Evolutionary conservation across 2,797 vertebrate species (phyloP), one percentile per base, ranked within the genome.

Genomic region (Sebastes oblongus): DNA sequence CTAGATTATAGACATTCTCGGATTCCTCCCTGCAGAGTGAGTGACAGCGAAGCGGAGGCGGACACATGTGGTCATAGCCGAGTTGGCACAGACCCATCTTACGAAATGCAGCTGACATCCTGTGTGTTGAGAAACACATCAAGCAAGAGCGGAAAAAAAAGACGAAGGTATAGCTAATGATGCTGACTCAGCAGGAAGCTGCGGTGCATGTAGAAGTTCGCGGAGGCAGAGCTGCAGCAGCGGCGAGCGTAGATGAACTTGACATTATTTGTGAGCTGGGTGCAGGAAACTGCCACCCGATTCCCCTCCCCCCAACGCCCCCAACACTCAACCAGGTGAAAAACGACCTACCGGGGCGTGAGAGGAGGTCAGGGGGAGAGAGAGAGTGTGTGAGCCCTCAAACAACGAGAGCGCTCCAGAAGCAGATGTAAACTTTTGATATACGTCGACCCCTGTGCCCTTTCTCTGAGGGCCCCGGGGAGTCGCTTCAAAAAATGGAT

Each of bases 171-270:
- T 42, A 66, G 82, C 77, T 65, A 25, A 34, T 62, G 74, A 50
- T 70, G 83, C 88, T 92, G 91, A 93, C 58, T 92, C 88, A 87
- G 86, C 80, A 86, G 88, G 76, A 85, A 72, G 78, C 70, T 56
- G 80, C 59, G 36, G 64, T 7, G 5, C 82, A 62, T 50, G 73
- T n/a, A 32, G 32, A 85, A 60, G 59, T 84, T 84, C 52, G 73
- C 7, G 22, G 76, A 81, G 64, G 80, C 30, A n/a, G 60, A 60
- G 70, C 55, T 60, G 77, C 84, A 42, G 78, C 84, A 42, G 78
- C 2, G 7, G 54, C 0, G 34, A 27, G 34, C 12, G 39, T 42
- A 14, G 39, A 42, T 14, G 61, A 3, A 22, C 14, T 16, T 3
- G 7, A 34, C 32, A 39, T 66, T 32, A 29, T 58, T 14, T 14